phyloP scores from a whole-genome alignment of 92 coral and sea anemone genomes.

The Siderastrea radians region DNA sequence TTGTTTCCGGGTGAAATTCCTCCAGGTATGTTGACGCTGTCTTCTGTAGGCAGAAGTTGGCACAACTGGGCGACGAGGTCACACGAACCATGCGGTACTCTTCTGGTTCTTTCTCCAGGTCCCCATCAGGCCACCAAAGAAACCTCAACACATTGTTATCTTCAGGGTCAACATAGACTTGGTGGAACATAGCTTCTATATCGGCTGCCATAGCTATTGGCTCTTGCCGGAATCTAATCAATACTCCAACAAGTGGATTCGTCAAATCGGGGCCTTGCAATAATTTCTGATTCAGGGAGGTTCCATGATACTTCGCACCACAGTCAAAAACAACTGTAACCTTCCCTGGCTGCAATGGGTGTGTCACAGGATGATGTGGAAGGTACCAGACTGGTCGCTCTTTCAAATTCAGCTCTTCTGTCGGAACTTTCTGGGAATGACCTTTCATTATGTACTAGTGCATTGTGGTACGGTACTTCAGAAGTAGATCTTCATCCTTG shows the following conservation, averaged over 20 bases:
- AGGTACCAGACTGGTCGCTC: background rate
- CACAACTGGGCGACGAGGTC: too few relatives aligned
- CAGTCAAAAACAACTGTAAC: background rate
- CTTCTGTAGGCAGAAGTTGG: conserved; percentile 30
- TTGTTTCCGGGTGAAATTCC: conserved; percentile 30
- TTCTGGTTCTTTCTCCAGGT: too few relatives aligned
- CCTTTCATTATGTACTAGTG: too few relatives aligned
- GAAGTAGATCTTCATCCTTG: too few relatives aligned
- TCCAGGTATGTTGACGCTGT: conserved; percentile 32
- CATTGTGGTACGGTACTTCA: too few relatives aligned
- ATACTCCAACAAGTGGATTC: background rate
- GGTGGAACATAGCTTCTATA: too few relatives aligned
- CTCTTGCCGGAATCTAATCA: conserved; percentile 9
- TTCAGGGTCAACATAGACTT: too few relatives aligned
- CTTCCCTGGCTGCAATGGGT: conserved; percentile 6
- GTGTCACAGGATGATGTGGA: background rate
- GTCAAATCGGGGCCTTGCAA: too few relatives aligned
- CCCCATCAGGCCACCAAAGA: too few relatives aligned
- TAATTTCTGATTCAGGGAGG: background rate
- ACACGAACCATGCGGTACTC: too few relatives aligned
- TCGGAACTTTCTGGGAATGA: background rate
- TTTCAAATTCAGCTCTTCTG: too few relatives aligned
- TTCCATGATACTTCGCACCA: background rate
- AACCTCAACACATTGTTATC: too few relatives aligned
- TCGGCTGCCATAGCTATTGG: background rate